Percentiles rank a stretch among this genome's conserved stretches.
These are phyloP conservation scores for Stigmatopora argus DNA, from an alignment of 2,113 vertebrate genomes.

Conservation along the genomic window DNA sequence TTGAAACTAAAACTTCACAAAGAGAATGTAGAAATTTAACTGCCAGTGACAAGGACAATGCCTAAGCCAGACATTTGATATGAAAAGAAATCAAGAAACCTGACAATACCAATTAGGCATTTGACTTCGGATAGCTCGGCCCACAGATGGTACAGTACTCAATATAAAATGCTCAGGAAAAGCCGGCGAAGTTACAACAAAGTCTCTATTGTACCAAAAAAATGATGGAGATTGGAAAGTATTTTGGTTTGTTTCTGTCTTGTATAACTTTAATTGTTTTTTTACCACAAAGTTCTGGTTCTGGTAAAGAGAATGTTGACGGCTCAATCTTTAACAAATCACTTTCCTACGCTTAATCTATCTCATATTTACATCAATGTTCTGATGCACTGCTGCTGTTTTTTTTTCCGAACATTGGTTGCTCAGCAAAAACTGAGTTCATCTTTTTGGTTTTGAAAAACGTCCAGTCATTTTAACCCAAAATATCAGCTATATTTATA, in stretches of 20 bases:
- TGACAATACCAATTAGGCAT: not conserved
- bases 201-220: not conserved
- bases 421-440: constrained; percentile 6
- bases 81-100: not conserved
- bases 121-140: not conserved
- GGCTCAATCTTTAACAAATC: not conserved
- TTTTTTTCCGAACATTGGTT: constrained; percentile 21
- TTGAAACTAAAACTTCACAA: not conserved
- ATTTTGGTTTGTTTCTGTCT: not conserved
- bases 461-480: constrained; percentile 18
- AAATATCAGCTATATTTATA: constrained; percentile 13
- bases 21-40: not conserved
- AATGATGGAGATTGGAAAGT: not conserved
- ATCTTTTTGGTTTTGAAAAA: constrained; percentile 19
- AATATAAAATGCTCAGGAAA: not conserved
- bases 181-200: not conserved
- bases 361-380: not conserved
- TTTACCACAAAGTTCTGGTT: constrained; percentile 1
- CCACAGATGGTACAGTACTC: not conserved
- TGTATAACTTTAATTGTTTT: not conserved
- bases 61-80: not conserved
- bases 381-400: constrained; percentile 2
- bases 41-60: not conserved
- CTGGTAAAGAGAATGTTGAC: not conserved
- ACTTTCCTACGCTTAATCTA: not conserved